A percentile compares a stretch with the other conserved stretches of the same genome.
These are phyloP conservation scores for Drosophila repletoides DNA, from an alignment of 1,140 invertebrate species.

Conservation along the genomic window DNA sequence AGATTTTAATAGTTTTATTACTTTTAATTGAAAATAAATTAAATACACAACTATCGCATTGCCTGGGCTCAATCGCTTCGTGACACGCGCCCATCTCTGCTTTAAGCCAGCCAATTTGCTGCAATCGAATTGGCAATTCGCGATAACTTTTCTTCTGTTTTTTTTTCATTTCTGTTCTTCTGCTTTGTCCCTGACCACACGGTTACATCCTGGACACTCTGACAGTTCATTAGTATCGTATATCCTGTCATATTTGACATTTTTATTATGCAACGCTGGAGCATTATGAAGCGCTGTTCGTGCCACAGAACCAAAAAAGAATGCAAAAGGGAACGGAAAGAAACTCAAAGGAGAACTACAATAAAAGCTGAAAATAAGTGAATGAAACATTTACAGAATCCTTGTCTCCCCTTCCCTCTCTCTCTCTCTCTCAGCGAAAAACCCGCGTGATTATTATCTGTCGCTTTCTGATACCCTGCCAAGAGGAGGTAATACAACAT, in stretches of 20 bases:
- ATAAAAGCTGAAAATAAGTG: constrained; percentile 33
- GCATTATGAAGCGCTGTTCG: constrained; percentile 24
- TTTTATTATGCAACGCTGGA: constrained; percentile 52
- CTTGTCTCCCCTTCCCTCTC: neutral
- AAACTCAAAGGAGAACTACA: constrained; percentile 18
- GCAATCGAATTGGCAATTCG: constrained; percentile 35
- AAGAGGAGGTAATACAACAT: too few species aligned
- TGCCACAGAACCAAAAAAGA: too few species aligned
- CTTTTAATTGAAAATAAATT: too few species aligned
- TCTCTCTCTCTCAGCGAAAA: neutral
- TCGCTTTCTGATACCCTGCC: neutral
- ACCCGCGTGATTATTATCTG: constrained; percentile 11
- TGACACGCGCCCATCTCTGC: too few species aligned
- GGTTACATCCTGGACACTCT: constrained; percentile 21
- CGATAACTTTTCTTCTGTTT: constrained; percentile 9
- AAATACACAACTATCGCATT: too few species aligned
- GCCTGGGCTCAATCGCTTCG: too few species aligned
- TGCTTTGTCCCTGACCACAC: neutral
- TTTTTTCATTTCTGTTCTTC: neutral
- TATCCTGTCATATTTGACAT: constrained; percentile 68
- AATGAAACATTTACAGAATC: neutral
- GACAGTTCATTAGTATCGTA: constrained; percentile 68
- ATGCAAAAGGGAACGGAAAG: constrained; percentile 1
- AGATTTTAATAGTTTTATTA: too few species aligned
- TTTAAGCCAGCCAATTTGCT: constrained; percentile 1